These are phyloP conservation scores for Iguana delicatissima DNA, from an alignment of 2,797 vertebrate species.

Conservation along the genomic window DNA sequence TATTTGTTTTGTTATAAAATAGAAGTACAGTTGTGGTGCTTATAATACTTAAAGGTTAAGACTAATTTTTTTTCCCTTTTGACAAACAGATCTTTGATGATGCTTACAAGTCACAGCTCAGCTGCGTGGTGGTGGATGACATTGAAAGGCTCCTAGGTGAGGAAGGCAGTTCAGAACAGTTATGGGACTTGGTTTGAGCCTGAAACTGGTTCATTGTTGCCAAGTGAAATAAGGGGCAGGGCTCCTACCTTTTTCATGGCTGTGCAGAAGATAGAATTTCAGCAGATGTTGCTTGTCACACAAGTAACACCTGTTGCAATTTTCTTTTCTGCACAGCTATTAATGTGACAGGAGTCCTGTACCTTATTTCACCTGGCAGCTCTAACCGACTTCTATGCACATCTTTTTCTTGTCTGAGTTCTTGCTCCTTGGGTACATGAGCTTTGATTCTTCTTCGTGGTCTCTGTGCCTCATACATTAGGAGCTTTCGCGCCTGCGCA, in stretches of 20 bases:
- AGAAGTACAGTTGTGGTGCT: not conserved
- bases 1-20: not conserved
- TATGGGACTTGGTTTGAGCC: not conserved
- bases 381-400: too few relatives aligned
- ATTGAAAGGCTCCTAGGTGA: conserved; percentile 94
- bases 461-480: too few relatives aligned
- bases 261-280: too few relatives aligned
- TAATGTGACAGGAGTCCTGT: too few relatives aligned
- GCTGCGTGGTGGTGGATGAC: conserved; percentile 96
- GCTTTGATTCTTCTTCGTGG: too few relatives aligned
- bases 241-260: too few relatives aligned
- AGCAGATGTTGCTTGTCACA: too few relatives aligned
- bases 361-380: too few relatives aligned
- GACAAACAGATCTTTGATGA: conserved; percentile 92
- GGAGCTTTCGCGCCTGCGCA: too few relatives aligned
- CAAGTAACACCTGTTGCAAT: too few relatives aligned
- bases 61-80: conserved; percentile 34
- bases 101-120: conserved; percentile 97
- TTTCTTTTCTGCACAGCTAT: too few relatives aligned
- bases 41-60: conserved; percentile 4
- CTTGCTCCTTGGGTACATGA: not conserved
- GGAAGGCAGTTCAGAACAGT: not conserved
- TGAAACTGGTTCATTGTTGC: not conserved
- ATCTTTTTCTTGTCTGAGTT: not conserved
- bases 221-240: too few relatives aligned